Evolutionary conservation across 2,888 invertebrate genomes (phyloP).

Genomic region (Caenorhabditis macrosperma): DNA sequence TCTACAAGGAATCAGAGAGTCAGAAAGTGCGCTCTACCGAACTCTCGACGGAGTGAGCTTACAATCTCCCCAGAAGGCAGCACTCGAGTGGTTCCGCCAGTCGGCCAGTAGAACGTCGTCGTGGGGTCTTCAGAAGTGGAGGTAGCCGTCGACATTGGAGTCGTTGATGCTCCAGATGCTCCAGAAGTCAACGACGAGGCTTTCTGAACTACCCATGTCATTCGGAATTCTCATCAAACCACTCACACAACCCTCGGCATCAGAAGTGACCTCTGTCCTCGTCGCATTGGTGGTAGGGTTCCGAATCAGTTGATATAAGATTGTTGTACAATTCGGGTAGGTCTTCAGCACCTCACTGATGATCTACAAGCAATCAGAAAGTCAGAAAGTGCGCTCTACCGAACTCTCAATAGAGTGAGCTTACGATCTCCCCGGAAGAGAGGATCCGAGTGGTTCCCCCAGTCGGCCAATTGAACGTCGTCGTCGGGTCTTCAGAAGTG

Average conservation of each 20-base stretch:
- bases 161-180: too few relatives aligned
- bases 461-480: not conserved
- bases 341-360: not conserved
- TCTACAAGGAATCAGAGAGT: too few relatives aligned
- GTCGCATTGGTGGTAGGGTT: not conserved
- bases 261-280: not conserved
- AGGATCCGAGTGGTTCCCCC: not conserved
- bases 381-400: too few relatives aligned
- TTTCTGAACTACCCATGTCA: too few relatives aligned
- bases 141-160: too few relatives aligned
- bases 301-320: not conserved
- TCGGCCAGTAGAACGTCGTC: not conserved
- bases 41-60: too few relatives aligned
- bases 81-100: not conserved
- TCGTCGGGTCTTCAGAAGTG: not conserved
- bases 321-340: slow-evolving; percentile 10
- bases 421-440: slow-evolving; percentile 5
- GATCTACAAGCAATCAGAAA: slow-evolving; percentile 1
- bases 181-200: too few relatives aligned
- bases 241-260: too few relatives aligned
- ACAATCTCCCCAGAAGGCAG: not conserved
- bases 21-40: not conserved
- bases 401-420: too few relatives aligned
- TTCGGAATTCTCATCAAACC: too few relatives aligned
- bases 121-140: too few relatives aligned